Evolutionary conservation across 2,888 invertebrate genomes (phyloP), one percentile per base, ranked within the genome.

Genomic region (Amaurobius ferox): DNA sequence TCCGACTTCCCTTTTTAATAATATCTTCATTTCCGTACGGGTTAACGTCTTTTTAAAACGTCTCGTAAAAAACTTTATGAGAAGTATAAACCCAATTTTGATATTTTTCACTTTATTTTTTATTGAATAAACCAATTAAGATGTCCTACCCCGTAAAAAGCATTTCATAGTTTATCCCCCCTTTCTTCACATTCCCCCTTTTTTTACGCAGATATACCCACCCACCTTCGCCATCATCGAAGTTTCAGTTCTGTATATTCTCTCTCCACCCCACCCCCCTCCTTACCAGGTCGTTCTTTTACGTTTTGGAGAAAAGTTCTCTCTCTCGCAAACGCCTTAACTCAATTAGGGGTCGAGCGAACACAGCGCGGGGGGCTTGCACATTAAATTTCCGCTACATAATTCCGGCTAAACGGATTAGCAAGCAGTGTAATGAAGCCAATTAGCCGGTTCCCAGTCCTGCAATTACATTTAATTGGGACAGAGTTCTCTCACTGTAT

Each of bases 361-460:
- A 23, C 81, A 61, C 76, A 72, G 72, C 66, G 67, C 68, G 80
- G 73, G 72, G 83, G 83, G n/a, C n/a, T 78, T 85, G 66, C 83
- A 85, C 83, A 85, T 85, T 85, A 85, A 85, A 85, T 85, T 85
- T 85, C 83, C 67, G 76, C 83, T 85, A 85, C 83, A 85, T 85
- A 85, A 85, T 85, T 85, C 71, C 77, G 66, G 71, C 71, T 85
- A 85, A 85, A 72, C 83, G 83, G 83, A 85, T 85, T 85, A 85
- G 66, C 55, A 72, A 71, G 48, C 55, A 85, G 83, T 77, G 83
- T 85, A 85, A 85, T 85, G 83, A 77, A 85, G 83, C 83, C 83
- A 85, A 85, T 85, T 85, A 85, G 83, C 66, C 72, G 77, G 83
- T 66, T 85, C 83, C 83, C 83, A 77, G 83, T 72, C 40, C 83